phyloP scores from a whole-genome alignment of 2,113 vertebrate genomes.

The Acinonyx jubatus region DNA sequence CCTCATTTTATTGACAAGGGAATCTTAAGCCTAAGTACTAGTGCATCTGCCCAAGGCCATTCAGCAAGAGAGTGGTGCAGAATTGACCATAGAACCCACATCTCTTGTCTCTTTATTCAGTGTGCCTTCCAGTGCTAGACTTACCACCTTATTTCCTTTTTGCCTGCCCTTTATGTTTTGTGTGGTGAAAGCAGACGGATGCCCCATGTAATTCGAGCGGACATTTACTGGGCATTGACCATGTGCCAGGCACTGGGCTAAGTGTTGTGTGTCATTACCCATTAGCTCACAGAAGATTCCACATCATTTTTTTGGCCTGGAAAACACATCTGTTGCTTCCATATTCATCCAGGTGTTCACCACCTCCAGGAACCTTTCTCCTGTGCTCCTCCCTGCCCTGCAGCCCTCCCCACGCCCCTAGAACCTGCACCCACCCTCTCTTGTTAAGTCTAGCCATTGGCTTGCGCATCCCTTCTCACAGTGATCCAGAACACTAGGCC shows the following conservation, averaged over 20 bases:
- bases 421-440: no score
- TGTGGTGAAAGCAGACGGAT: not conserved
- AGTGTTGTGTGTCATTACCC: not conserved
- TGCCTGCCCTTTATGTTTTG: not conserved
- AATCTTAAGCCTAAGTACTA: not conserved
- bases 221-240: not conserved
- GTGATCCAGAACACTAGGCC: not conserved
- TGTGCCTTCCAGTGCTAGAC: not conserved
- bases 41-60: not conserved
- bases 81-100: not conserved
- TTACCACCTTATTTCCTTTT: not conserved
- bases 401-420: not conserved
- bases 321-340: not conserved
- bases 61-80: not conserved
- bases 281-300: not conserved
- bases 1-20: not conserved
- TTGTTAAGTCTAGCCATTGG: not conserved
- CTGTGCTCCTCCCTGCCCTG: not conserved
- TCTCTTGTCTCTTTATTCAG: not conserved
- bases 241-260: not conserved
- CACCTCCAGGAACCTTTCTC: not conserved
- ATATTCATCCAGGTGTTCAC: not conserved
- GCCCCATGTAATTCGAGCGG: not conserved
- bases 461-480: not conserved
- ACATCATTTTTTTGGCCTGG: not conserved